A percentile compares a stretch with the other conserved stretches of the same genome.
Conservation (phyloP, 2,113 vertebrate species). For the Hippocampus mohnikei region DNA sequence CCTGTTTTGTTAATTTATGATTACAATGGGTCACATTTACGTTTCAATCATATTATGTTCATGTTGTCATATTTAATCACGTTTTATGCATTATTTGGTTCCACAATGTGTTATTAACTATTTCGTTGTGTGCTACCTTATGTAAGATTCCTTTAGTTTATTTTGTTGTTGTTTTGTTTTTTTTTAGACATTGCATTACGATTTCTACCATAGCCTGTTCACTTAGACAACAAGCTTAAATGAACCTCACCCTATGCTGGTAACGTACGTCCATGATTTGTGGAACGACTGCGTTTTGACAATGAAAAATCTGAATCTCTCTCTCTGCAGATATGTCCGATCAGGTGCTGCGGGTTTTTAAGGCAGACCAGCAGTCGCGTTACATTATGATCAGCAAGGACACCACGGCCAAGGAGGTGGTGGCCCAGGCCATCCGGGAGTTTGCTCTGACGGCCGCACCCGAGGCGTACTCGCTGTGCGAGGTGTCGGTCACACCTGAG, state of each 20-base stretch:
- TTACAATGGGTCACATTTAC: neutral
- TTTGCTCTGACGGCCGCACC: slow-evolving; percentile 88
- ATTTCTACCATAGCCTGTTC: neutral
- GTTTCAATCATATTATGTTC: too few relatives aligned
- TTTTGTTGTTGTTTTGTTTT: neutral
- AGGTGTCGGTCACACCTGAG: slow-evolving; percentile 96
- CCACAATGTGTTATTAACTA: too few relatives aligned
- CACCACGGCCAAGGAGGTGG: slow-evolving; percentile 95
- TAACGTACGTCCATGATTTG: neutral
- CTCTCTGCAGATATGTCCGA: slow-evolving; percentile 84
- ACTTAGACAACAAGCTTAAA: neutral
- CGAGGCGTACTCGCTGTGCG: slow-evolving; percentile 90
- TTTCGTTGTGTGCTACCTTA: too few relatives aligned
- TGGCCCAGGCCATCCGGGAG: slow-evolving; percentile 91
- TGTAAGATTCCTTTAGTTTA: too few relatives aligned
- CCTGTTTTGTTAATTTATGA: neutral
- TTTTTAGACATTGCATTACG: neutral
- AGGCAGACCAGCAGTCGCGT: slow-evolving; percentile 95
- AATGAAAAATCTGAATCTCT: neutral
- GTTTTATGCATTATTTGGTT: too few relatives aligned
- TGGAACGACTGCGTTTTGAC: neutral
- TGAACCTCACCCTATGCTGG: neutral
- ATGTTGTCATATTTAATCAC: too few relatives aligned
- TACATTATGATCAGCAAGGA: slow-evolving; percentile 99
- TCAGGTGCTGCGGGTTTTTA: slow-evolving; percentile 93